phyloP scores from a whole-genome alignment of 2,888 invertebrate species.

The Mimumesa dahlbomi region DNA sequence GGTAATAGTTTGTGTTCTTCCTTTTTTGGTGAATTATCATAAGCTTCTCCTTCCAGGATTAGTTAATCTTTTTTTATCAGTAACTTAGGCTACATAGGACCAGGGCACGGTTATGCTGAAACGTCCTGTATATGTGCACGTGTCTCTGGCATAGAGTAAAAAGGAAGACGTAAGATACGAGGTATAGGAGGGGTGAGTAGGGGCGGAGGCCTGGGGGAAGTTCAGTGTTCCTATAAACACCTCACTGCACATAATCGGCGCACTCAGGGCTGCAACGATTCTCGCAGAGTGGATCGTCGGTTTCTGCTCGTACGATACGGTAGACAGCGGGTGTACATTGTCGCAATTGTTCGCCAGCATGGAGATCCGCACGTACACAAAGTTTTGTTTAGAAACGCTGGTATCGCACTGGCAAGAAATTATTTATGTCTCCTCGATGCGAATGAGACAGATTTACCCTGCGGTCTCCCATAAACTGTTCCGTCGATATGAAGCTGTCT shows the following conservation, averaged over 20 bases:
- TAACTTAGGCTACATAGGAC: too few relatives aligned
- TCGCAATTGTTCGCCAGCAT: slow-evolving; percentile 36
- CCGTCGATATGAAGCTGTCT: too few relatives aligned
- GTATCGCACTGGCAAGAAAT: too few relatives aligned
- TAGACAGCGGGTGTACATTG: slow-evolving; percentile 20
- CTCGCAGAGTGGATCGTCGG: slow-evolving; percentile 33
- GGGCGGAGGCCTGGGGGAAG: slow-evolving; percentile 25
- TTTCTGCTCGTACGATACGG: background rate
- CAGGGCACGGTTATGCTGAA: too few relatives aligned
- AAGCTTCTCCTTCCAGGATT: too few relatives aligned
- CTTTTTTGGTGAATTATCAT: too few relatives aligned
- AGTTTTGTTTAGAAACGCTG: background rate
- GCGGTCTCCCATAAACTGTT: too few relatives aligned
- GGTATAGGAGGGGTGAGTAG: background rate
- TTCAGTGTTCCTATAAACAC: slow-evolving; percentile 63
- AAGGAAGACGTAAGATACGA: slow-evolving; percentile 20
- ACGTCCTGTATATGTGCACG: slow-evolving; percentile 9
- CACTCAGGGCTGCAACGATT: slow-evolving; percentile 26
- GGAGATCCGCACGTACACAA: background rate
- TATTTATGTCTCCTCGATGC: too few relatives aligned
- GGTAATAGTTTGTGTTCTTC: too few relatives aligned
- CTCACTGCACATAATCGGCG: slow-evolving; percentile 58
- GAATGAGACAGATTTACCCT: background rate
- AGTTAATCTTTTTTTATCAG: too few relatives aligned
- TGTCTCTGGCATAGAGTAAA: slow-evolving; percentile 50